Conservation (phyloP, 2,888 invertebrate species). For the Phalera bucephala region DNA sequence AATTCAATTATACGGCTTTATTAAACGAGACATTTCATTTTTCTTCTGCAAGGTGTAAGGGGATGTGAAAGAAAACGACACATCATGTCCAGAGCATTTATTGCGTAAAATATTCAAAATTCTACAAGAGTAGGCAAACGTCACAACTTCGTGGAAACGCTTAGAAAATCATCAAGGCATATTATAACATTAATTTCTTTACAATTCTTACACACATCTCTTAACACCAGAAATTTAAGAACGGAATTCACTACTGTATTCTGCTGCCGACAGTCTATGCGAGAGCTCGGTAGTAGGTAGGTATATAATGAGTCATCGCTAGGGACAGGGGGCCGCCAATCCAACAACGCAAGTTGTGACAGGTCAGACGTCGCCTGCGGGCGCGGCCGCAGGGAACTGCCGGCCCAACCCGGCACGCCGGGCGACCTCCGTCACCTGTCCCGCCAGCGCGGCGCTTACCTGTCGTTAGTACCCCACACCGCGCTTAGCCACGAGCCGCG, state of each 20-base stretch:
- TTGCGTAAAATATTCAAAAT: constrained; percentile 81
- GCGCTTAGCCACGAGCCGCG: constrained; percentile 45
- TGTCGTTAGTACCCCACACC: constrained; percentile 49
- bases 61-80: constrained; percentile 47
- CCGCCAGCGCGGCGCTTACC: constrained; percentile 20
- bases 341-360: constrained; percentile 82
- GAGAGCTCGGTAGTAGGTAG: constrained; percentile 38
- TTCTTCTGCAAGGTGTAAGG: background rate
- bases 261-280: constrained; percentile 43
- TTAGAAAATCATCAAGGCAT: constrained; percentile 76
- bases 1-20: constrained; percentile 76
- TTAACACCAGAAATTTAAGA: constrained; percentile 52
- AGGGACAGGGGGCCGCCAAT: constrained; percentile 81
- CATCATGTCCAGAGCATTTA: constrained; percentile 75
- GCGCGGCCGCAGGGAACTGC: constrained; percentile 78
- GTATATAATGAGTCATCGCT: constrained; percentile 35
- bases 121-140: constrained; percentile 82
- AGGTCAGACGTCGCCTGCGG: constrained; percentile 60
- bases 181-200: constrained; percentile 59
- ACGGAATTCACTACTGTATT: constrained; percentile 40
- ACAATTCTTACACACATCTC: constrained; percentile 65
- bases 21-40: constrained; percentile 34
- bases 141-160: constrained; percentile 80
- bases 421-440: constrained; percentile 54
- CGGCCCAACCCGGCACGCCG: constrained; percentile 72